Evolutionary conservation across 2,888 invertebrate species (phyloP).

Genomic region (Calliphora vomitoria): DNA sequence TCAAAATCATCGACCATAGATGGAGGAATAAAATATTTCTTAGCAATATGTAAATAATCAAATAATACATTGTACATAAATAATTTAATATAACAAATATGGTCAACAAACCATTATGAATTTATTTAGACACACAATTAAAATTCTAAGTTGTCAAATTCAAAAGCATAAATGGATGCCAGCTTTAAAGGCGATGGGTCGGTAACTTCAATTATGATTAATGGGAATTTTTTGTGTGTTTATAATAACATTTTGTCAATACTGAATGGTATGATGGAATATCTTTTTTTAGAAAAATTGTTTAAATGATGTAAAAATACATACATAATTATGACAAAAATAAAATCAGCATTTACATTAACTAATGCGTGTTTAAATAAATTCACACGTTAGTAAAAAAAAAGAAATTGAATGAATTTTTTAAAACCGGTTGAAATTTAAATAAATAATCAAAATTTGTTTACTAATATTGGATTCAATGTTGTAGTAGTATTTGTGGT

Average conservation of each 20-base stretch:
- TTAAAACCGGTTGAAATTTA: background rate
- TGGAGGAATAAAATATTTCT: background rate
- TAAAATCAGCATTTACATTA: background rate
- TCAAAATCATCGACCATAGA: slow-evolving; percentile 48
- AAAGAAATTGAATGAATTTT: background rate
- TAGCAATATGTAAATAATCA: slow-evolving; percentile 30
- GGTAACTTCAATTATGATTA: slow-evolving; percentile 37
- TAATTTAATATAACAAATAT: background rate
- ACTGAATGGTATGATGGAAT: background rate
- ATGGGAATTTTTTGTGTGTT: background rate
- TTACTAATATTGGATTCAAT: background rate
- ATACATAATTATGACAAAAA: background rate
- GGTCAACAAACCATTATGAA: slow-evolving; percentile 25
- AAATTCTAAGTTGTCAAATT: slow-evolving; percentile 11
- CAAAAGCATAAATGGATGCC: background rate
- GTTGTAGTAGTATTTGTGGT: slow-evolving; percentile 25
- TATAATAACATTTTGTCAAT: background rate
- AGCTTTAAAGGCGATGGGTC: background rate
- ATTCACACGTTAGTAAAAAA: background rate
- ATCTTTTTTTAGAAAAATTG: background rate
- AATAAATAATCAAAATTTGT: background rate
- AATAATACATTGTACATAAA: slow-evolving; percentile 4
- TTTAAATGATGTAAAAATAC: background rate
- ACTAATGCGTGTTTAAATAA: background rate
- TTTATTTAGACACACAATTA: slow-evolving; percentile 38